Conservation (phyloP, 2,888 invertebrate genomes). For the Drosophila eohydei region DNA sequence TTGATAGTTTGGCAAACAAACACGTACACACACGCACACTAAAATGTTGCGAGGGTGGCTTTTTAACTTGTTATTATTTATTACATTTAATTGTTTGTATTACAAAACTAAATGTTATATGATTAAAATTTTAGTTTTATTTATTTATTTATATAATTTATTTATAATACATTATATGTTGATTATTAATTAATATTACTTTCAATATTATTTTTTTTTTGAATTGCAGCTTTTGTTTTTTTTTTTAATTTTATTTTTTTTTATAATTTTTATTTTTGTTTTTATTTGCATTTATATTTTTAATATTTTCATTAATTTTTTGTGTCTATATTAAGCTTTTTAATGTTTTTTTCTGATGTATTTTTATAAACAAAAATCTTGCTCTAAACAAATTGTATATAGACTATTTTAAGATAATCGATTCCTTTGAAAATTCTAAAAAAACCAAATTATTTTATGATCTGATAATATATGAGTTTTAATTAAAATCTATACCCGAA, state of each 20-base stretch:
- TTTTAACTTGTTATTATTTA: neutral
- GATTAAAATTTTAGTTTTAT: too few relatives aligned
- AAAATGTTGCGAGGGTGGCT: constrained; percentile 37
- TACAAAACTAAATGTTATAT: too few relatives aligned
- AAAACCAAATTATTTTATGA: neutral
- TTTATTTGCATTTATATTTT: too few relatives aligned
- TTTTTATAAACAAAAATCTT: too few relatives aligned
- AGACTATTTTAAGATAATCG: too few relatives aligned
- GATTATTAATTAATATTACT: neutral
- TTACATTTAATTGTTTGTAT: too few relatives aligned
- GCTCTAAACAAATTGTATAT: too few relatives aligned
- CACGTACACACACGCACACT: constrained; percentile 11
- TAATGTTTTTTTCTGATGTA: neutral
- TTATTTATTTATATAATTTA: too few relatives aligned
- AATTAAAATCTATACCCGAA: constrained; percentile 12
- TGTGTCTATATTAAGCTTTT: too few relatives aligned
- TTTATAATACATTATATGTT: neutral
- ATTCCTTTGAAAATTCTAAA: neutral
- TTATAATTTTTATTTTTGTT: too few relatives aligned
- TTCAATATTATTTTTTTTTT: neutral
- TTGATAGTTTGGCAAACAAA: constrained; percentile 49
- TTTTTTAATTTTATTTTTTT: neutral
- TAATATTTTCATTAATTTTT: too few relatives aligned
- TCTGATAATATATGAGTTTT: constrained; percentile 7
- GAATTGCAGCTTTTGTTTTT: neutral